phyloP scores from a whole-genome alignment of 2,797 vertebrate genomes.

The Lemur catta region DNA sequence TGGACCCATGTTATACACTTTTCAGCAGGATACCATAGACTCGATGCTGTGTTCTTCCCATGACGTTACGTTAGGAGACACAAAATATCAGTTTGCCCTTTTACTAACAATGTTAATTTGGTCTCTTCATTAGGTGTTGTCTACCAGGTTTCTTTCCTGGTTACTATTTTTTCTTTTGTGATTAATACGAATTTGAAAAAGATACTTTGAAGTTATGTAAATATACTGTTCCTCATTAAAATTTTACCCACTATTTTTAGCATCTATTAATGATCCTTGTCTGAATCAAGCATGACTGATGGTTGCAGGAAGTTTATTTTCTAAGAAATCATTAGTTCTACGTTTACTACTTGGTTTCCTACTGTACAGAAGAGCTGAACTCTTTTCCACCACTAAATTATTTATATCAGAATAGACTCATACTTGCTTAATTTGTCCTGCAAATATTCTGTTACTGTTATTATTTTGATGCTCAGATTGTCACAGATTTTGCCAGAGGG shows the following conservation, averaged over 20 bases:
- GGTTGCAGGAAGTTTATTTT: slow-evolving; percentile 39
- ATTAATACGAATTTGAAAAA: slow-evolving; percentile 50
- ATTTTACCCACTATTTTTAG: slow-evolving; percentile 61
- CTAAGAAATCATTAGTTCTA: slow-evolving; percentile 33
- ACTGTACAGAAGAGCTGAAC: background rate
- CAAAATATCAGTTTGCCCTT: background rate
- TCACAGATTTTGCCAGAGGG: background rate
- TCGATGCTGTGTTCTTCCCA: fast-evolving
- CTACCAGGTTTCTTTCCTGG: background rate
- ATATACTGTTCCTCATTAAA: slow-evolving; percentile 56
- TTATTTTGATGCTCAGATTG: background rate
- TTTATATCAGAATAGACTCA: background rate
- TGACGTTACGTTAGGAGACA: background rate
- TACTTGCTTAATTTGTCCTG: background rate
- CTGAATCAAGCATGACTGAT: slow-evolving; percentile 39
- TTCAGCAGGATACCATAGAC: background rate
- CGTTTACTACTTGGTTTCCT: background rate
- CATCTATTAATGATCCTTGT: slow-evolving; percentile 41
- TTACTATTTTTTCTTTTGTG: slow-evolving; percentile 22
- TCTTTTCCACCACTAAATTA: background rate
- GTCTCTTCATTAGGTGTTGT: background rate
- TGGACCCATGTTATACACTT: background rate
- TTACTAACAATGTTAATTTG: background rate
- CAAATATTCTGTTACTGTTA: background rate
- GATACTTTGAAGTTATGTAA: slow-evolving; percentile 55